Percentiles rank a stretch among this genome's conserved stretches.
Evolutionary conservation across 2,113 vertebrate species (phyloP).

Genomic region (Pterophyllum scalare): DNA sequence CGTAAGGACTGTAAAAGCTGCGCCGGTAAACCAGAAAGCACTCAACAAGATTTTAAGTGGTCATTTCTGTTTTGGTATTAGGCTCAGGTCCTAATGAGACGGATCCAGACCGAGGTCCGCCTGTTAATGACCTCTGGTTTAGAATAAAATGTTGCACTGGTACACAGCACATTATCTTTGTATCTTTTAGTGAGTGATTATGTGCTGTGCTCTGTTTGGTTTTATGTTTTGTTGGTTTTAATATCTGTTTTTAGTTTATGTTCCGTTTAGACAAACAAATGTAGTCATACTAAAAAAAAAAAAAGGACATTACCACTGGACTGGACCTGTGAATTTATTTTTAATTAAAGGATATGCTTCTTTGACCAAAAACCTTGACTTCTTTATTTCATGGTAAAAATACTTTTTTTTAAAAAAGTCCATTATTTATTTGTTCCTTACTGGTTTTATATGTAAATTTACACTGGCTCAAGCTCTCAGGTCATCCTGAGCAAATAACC

Average conservation of each 20-base stretch:
- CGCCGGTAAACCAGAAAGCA: no score
- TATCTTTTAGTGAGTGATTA: neutral
- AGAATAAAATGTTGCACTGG: neutral
- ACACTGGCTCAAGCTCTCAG: neutral
- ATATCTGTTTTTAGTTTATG: neutral
- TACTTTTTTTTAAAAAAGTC: no score
- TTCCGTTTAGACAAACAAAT: neutral
- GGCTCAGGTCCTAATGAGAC: no score
- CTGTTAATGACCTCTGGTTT: no score
- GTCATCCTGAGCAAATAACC: neutral
- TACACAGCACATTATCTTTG: neutral
- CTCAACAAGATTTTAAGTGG: no score
- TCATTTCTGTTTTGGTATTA: no score
- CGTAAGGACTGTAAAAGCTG: no score
- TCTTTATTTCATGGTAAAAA: neutral
- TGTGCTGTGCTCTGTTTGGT: neutral
- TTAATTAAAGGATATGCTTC: neutral
- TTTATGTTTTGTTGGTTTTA: neutral
- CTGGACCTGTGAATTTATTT: neutral
- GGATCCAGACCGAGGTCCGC: no score
- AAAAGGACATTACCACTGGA: neutral
- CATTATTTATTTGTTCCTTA: neutral
- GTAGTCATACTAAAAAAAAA: neutral
- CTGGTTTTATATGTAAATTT: neutral
- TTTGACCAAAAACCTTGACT: neutral